Evolutionary conservation across 2,797 vertebrate species (phyloP), one percentile per base, ranked within the genome.

Genomic region (Tinamus major): DNA sequence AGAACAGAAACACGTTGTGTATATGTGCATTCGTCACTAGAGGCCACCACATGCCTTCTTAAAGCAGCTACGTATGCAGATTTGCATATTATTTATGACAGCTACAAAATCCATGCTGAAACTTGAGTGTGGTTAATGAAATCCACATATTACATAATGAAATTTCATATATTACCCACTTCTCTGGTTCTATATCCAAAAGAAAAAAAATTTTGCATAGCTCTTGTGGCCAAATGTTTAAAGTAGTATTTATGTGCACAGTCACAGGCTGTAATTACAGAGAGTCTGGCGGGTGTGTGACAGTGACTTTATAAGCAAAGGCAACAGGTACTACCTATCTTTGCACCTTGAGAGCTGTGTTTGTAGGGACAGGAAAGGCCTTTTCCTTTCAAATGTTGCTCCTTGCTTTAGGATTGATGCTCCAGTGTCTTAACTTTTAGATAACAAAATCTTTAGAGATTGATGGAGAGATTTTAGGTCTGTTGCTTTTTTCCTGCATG

Each of bases 31-130:
- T 33, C 84, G 92, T 87, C 96, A 85, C 92, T 96, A 96, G 94
- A 80, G 95, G 95, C 94, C 96, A 85, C 94, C 95, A 80, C 49
- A 24, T 13, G 9, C 92, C 95, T 87, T 70, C 80, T 6, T 8
- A 49, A 59, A 16, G 5, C 72, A 77, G 70, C 6, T 37, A 9
- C 2, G 0, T 5, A 46, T 9, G 8, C 27, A 3, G 9, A 10
- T 4, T 16, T 4, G 3, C 3, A 0, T 10, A 1, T 5, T 11
- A 0, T 33, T 55, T 26, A 46, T 56, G 31, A 0, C 44, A 7
- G 2, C 8, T 3, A 35, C 27, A 42, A 29, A n/a, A 44, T 17
- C 77, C 49, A 0, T 17, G 75, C 56, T 29, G 39, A 35, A 26
- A 1, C 39, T 33, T 5, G 44, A 33, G 2, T 13, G 1, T 3